These are phyloP conservation scores for Volucella inanis DNA, from an alignment of 2,888 invertebrate species.

Conservation along the genomic window DNA sequence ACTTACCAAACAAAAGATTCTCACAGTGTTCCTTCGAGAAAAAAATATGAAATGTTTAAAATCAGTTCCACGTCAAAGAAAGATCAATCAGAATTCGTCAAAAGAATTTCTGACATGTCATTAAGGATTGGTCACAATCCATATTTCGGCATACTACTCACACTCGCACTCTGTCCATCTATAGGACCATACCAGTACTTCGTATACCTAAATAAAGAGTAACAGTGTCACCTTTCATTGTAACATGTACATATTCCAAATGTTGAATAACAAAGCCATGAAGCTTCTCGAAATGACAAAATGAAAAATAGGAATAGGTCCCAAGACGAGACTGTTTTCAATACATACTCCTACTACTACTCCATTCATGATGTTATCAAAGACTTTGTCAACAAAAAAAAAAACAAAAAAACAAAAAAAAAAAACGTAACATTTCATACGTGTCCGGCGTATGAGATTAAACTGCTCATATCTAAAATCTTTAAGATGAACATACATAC, in stretches of 20 bases:
- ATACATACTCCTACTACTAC: conserved; percentile 59
- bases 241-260: conserved; percentile 32
- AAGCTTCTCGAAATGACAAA: conserved; percentile 31
- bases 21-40: conserved; percentile 16
- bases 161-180: conserved; percentile 58
- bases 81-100: conserved; percentile 73
- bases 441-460: conserved; percentile 73
- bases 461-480: conserved; percentile 63
- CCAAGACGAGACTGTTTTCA: conserved; percentile 61
- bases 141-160: conserved; percentile 67
- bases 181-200: neutral
- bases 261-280: conserved; percentile 65
- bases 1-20: conserved; percentile 60
- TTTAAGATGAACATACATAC: conserved; percentile 32
- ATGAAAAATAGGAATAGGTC: conserved; percentile 60
- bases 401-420: conserved; percentile 40
- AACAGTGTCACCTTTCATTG: conserved; percentile 71
- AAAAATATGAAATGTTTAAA: conserved; percentile 39
- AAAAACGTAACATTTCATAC: conserved; percentile 67
- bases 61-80: conserved; percentile 75
- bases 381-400: conserved; percentile 42
- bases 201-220: conserved; percentile 16
- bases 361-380: conserved; percentile 70
- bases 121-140: conserved; percentile 75
- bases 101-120: conserved; percentile 75